Evolutionary conservation across 1,140 invertebrate species (phyloP), one percentile per base, ranked within the genome.

Genomic region (Hypsibius dujardini): DNA sequence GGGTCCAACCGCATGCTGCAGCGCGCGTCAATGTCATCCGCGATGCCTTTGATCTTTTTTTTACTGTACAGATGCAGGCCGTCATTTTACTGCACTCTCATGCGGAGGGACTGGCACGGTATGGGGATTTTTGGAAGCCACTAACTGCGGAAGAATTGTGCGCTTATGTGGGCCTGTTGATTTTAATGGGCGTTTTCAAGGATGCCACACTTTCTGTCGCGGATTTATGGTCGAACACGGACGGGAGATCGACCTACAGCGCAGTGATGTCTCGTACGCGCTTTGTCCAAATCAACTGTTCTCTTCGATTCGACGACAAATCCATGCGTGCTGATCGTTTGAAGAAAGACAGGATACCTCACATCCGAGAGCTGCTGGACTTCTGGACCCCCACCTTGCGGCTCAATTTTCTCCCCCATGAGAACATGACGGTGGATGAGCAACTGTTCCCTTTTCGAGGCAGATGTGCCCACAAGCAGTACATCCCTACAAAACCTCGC

Each of bases 401-500:
- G 12, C 69, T 42, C 42, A 47, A 71, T 40, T 74, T 74, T 47
- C 59, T 71, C 42, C 73, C 73, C 1, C 60, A 73, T 14, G 47
- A 74, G 59, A 47, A 71, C 62, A 2, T 78, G 12, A 75, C 74
- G 3, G 74, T 78, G 15, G 77, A 77, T 73, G 76, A 78, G 69
- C 77, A 77, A 70, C 72, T 78, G 59, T 70, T 77, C 46, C 71
- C 73, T 14, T 76, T 76, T 70, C 15, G 74, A 50, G 77, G 75
- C 1, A 45, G 74, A 14, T 78, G 76, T 70, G 60, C 71, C n/a
- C 78, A 76, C 72, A 67, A 74, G 14, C 77, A 78, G 71, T 76
- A 78, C 60, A 81, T 84, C 60, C 77, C 80, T 50, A 76, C 76
- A 59, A 82, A 83, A 77, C 80, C 81, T 2, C 62, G 62, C 12